Percentiles rank a stretch among this genome's conserved stretches.
Conservation (phyloP, 2,888 invertebrate species). For the Crossocerus cetratus region DNA sequence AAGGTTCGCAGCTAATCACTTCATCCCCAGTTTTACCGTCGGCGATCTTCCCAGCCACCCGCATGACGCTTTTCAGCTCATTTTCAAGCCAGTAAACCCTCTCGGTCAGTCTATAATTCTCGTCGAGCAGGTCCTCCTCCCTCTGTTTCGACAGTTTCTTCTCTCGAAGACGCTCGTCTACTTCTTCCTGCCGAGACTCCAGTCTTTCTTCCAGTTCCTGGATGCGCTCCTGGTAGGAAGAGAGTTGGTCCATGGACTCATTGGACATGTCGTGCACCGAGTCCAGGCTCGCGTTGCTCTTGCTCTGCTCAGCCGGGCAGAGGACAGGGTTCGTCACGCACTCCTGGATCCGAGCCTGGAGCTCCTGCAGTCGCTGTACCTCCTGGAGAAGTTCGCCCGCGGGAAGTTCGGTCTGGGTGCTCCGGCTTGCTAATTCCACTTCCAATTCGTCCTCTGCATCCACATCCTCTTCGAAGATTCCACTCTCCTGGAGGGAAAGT, state of each 20-base stretch:
- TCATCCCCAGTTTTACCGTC: too few relatives aligned
- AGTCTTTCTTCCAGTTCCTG: slow-evolving; percentile 65
- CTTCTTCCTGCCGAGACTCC: slow-evolving; percentile 49
- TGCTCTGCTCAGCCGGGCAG: slow-evolving; percentile 23
- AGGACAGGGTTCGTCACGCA: slow-evolving; percentile 50
- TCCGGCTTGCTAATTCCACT: slow-evolving; percentile 64
- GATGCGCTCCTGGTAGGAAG: slow-evolving; percentile 59
- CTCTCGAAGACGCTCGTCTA: slow-evolving; percentile 48
- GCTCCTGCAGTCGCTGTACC: slow-evolving; percentile 69
- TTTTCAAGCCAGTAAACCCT: slow-evolving; percentile 63
- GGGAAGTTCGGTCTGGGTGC: slow-evolving; percentile 69
- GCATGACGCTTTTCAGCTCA: slow-evolving; percentile 36
- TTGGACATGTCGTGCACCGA: slow-evolving; percentile 16
- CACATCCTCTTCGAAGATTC: slow-evolving; percentile 83
- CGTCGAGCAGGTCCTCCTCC: slow-evolving; percentile 67
- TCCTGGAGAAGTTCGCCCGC: slow-evolving; percentile 70
- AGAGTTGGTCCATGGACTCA: slow-evolving; percentile 36
- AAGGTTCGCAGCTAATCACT: too few relatives aligned
- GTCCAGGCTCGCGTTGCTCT: slow-evolving; percentile 13
- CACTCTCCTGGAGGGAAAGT: slow-evolving; percentile 82
- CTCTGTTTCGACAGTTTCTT: slow-evolving; percentile 58
- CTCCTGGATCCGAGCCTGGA: slow-evolving; percentile 69
- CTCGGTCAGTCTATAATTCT: slow-evolving; percentile 67
- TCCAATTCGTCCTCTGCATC: slow-evolving; percentile 75
- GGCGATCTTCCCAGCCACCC: too few relatives aligned